These are phyloP conservation scores for Colinus virginianus DNA, from an alignment of 2,113 vertebrate genomes.

Conservation along the genomic window DNA sequence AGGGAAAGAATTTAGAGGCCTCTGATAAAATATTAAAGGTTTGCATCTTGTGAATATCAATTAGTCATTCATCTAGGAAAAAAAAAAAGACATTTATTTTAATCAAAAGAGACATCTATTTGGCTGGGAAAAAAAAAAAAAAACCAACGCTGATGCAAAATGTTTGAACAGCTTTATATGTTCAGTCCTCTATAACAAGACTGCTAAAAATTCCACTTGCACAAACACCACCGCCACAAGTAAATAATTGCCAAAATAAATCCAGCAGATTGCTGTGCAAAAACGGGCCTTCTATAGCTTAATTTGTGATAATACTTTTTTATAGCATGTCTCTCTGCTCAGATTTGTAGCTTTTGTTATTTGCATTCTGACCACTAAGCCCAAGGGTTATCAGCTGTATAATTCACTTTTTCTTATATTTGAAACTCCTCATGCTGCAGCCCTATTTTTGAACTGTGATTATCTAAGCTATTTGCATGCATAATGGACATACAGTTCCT, in stretches of 20 bases:
- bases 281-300: slow-evolving; percentile 2
- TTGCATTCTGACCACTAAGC: slow-evolving; percentile 14
- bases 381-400: neutral
- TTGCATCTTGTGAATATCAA: slow-evolving; percentile 1
- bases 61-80: neutral
- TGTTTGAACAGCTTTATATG: slow-evolving; percentile 20
- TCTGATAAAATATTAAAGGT: slow-evolving; percentile 41
- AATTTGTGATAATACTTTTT: slow-evolving; percentile 23
- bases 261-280: neutral
- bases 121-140: neutral
- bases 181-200: neutral
- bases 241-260: slow-evolving; percentile 50
- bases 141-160: neutral
- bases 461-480: neutral
- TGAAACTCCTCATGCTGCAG: neutral
- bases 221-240: neutral
- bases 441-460: neutral
- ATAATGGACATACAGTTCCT: neutral
- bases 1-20: slow-evolving; percentile 20
- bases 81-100: slow-evolving; percentile 11
- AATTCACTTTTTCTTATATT: neutral
- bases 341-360: slow-evolving; percentile 14
- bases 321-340: neutral
- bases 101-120: neutral
- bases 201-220: slow-evolving; percentile 24